Conservation (phyloP, 2,888 invertebrate species). For the Bombylius discolor region DNA sequence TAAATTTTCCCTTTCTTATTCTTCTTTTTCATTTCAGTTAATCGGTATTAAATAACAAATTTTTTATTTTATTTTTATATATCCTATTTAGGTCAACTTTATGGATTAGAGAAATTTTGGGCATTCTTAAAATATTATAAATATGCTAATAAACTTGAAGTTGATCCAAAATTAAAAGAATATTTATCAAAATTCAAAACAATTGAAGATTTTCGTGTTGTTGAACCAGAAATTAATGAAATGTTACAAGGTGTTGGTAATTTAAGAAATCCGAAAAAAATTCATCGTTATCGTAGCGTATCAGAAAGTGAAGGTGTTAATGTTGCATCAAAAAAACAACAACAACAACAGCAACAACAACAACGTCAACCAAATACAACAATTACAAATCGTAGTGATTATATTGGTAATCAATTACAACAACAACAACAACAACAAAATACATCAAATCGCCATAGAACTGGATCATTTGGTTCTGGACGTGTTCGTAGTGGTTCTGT, state of each 20-base stretch:
- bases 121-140: constrained; percentile 96
- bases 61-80: constrained; percentile 1
- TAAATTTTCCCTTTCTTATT: background rate
- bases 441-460: constrained; percentile 23
- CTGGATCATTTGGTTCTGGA: constrained; percentile 34
- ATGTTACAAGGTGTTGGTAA: constrained; percentile 41
- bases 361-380: constrained; percentile 26
- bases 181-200: constrained; percentile 68
- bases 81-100: constrained; percentile 64
- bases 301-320: constrained; percentile 47
- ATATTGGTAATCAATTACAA: constrained; percentile 28
- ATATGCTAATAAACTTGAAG: constrained; percentile 58
- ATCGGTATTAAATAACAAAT: too few species aligned
- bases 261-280: constrained; percentile 38
- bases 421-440: constrained; percentile 25
- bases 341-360: background rate
- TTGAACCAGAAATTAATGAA: constrained; percentile 49
- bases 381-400: constrained; percentile 35
- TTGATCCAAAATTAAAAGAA: constrained; percentile 58
- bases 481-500: constrained; percentile 34
- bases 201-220: constrained; percentile 78
- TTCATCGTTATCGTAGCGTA: constrained; percentile 50
- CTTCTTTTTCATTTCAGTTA: background rate
- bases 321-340: constrained; percentile 21
- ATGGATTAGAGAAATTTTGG: constrained; percentile 99